phyloP scores from a whole-genome alignment of 2,113 vertebrate species.

The Oncorhynchus clarkii region DNA sequence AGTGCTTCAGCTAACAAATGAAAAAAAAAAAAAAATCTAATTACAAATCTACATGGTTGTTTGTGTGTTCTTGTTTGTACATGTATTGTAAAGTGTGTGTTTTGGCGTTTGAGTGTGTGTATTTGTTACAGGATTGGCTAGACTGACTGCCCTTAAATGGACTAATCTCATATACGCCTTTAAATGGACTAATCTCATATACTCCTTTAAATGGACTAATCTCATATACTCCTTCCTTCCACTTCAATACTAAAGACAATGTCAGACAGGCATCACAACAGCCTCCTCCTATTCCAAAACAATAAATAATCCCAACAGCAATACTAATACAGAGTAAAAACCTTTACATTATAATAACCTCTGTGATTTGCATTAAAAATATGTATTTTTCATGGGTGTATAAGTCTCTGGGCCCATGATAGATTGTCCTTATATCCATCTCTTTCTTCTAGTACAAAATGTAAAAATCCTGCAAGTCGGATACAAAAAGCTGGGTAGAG shows the following conservation, averaged over 20 bases:
- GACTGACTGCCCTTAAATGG: conserved; percentile 10
- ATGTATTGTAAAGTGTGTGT: conserved; percentile 6
- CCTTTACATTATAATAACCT: conserved; percentile 27
- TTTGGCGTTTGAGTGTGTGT: conserved; percentile 15
- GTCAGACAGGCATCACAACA: conserved; percentile 41
- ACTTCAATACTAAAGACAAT: conserved; percentile 40
- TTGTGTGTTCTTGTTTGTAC: conserved; percentile 6
- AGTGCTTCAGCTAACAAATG: conserved; percentile 68
- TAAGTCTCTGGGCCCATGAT: conserved; percentile 23
- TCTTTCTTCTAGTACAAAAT: conserved; percentile 33
- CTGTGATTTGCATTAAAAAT: conserved; percentile 37
- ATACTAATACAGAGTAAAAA: conserved; percentile 53
- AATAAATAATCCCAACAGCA: conserved; percentile 72
- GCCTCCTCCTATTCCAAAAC: conserved; percentile 44
- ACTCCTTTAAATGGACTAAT: background rate
- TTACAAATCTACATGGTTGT: conserved; percentile 34
- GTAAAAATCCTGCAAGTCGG: conserved; percentile 18
- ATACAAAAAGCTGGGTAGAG: background rate
- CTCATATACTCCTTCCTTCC: conserved; percentile 14
- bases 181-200: background rate
- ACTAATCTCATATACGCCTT: conserved; percentile 6
- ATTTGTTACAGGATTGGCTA: conserved; percentile 23
- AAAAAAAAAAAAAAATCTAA: conserved; percentile 32
- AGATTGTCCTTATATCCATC: background rate
- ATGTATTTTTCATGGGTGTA: conserved; percentile 3